These are phyloP conservation scores for Limnodromus scolopaceus DNA, from an alignment of 2,797 vertebrate species.

Conservation along the genomic window DNA sequence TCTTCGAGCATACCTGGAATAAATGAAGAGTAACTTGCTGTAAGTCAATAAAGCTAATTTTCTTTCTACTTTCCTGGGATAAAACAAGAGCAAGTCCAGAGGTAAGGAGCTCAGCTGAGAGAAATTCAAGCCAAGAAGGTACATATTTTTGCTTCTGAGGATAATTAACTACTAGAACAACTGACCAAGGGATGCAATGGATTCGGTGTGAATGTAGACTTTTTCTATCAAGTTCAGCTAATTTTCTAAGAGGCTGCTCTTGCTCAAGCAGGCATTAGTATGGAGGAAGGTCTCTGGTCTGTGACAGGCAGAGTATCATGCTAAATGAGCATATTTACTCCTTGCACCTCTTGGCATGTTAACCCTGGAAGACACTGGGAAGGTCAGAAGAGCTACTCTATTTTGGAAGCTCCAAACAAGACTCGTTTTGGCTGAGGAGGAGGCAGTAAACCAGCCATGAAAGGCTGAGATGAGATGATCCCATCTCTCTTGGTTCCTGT, in stretches of 20 bases:
- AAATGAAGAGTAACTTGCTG: constrained; percentile 50
- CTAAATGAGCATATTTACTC: background rate
- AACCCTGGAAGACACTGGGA: background rate
- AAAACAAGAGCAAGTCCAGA: background rate
- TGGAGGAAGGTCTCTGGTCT: background rate
- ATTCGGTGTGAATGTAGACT: background rate
- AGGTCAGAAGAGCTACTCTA: background rate
- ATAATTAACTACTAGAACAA: background rate
- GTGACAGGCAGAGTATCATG: background rate
- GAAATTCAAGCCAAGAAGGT: background rate
- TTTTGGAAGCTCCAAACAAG: background rate
- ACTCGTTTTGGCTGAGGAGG: background rate
- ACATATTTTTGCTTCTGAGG: background rate
- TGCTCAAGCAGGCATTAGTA: background rate
- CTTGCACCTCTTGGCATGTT: background rate
- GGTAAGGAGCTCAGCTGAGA: background rate
- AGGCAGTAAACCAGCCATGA: fast-evolving
- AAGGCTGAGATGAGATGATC: background rate
- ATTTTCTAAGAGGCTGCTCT: background rate
- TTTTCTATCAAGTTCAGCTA: background rate
- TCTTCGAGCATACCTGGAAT: background rate
- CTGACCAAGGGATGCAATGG: background rate
- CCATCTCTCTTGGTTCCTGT: background rate
- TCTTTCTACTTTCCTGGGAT: constrained; percentile 8
- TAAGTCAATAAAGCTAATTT: constrained; percentile 64